These are phyloP conservation scores for Periplaneta americana DNA, from an alignment of 1,140 invertebrate species.

Conservation along the genomic window DNA sequence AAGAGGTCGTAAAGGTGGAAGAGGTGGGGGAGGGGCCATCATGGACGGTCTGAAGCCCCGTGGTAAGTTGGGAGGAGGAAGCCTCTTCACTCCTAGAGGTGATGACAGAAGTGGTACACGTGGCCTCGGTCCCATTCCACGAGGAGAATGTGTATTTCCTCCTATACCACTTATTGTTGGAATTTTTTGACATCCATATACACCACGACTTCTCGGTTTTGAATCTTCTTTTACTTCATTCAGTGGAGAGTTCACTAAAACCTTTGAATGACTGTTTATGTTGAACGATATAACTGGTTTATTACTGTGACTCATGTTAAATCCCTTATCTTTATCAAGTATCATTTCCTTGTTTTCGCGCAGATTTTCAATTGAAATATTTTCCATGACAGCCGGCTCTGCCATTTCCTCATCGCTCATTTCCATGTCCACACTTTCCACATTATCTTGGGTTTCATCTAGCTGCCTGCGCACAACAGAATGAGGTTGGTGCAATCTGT, in stretches of 20 bases:
- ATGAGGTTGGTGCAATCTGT: constrained; percentile 3
- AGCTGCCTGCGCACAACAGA: neutral
- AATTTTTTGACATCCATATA: constrained; percentile 5
- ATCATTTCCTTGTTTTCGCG: neutral
- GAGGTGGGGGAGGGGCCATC: constrained; percentile 8
- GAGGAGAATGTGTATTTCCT: constrained; percentile 1
- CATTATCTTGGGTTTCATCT: constrained; percentile 41
- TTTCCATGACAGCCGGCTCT: neutral
- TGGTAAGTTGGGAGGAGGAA: neutral
- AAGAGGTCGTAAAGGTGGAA: constrained; percentile 3
- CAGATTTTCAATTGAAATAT: neutral
- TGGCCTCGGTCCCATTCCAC: neutral
- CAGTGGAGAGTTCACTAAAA: constrained; percentile 10
- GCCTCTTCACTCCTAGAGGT: neutral
- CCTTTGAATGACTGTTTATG: constrained; percentile 7
- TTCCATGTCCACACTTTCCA: constrained; percentile 65
- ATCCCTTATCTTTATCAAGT: neutral
- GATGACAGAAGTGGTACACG: neutral
- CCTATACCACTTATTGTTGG: constrained; percentile 13
- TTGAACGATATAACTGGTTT: constrained; percentile 15
- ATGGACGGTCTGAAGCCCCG: constrained; percentile 1
- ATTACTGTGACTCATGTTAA: neutral
- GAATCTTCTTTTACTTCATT: constrained; percentile 10
- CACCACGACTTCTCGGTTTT: neutral
- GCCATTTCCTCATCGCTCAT: constrained; percentile 58